Percentiles rank a stretch among this genome's conserved stretches.
Conservation (phyloP, 2,888 invertebrate species). For the Eremobia ochroleuca region DNA sequence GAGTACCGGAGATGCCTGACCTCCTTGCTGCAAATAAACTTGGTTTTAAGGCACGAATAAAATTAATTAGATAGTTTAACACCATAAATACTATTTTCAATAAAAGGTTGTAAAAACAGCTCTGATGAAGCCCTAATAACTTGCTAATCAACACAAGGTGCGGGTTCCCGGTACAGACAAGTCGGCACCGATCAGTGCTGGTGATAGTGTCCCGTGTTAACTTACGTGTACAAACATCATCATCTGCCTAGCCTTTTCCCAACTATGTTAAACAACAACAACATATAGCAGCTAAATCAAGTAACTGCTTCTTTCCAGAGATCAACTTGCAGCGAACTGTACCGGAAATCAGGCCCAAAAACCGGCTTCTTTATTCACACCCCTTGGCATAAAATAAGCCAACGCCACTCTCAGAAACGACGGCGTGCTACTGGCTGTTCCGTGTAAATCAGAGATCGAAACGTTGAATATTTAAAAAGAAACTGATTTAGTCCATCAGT, state of each 20-base stretch:
- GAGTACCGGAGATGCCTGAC: constrained; percentile 41
- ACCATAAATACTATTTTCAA: background rate
- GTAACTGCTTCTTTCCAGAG: background rate
- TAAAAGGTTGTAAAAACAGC: background rate
- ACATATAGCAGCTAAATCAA: background rate
- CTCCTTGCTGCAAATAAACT: constrained; percentile 46
- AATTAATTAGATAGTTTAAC: background rate
- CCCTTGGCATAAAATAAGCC: background rate
- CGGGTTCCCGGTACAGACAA: background rate
- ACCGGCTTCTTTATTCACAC: background rate
- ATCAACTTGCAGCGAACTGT: background rate
- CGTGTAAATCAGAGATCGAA: background rate
- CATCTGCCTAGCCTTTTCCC: too few relatives aligned
- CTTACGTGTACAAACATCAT: background rate
- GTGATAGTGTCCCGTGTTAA: background rate
- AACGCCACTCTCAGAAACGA: background rate
- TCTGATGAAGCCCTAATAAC: background rate
- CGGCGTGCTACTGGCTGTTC: background rate
- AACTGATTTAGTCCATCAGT: background rate
- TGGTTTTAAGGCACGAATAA: background rate
- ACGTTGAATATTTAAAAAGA: background rate
- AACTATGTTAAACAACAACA: too few relatives aligned
- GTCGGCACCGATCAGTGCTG: too few relatives aligned
- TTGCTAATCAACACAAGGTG: background rate
- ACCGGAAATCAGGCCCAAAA: background rate